phyloP scores from a whole-genome alignment of 2,113 vertebrate genomes.

The Myotis davidii region DNA sequence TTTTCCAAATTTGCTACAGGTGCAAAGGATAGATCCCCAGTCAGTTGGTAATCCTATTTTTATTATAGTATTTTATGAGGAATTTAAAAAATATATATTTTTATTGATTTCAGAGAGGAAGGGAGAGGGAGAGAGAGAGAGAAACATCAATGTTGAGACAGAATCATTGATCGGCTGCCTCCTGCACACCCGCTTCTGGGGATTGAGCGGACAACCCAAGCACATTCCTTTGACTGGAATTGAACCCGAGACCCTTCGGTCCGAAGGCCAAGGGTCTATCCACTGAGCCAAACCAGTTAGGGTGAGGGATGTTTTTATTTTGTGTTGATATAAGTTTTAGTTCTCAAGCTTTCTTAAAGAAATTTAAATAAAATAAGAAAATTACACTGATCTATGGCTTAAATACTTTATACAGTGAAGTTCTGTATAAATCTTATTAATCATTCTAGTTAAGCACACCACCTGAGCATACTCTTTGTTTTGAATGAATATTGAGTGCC shows the following conservation, averaged over 20 bases:
- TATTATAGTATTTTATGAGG: too few relatives aligned
- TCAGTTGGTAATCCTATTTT: neutral
- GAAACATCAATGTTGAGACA: too few relatives aligned
- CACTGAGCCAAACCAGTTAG: too few relatives aligned
- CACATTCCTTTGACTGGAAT: too few relatives aligned
- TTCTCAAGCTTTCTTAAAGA: conserved; percentile 43
- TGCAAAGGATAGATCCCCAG: neutral
- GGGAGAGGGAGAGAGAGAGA: too few relatives aligned
- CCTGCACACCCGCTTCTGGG: too few relatives aligned
- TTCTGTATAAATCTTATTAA: conserved; percentile 11
- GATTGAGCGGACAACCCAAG: too few relatives aligned
- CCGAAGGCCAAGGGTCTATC: too few relatives aligned
- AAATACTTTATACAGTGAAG: conserved; percentile 20
- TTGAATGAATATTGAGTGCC: neutral
- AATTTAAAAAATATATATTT: too few relatives aligned
- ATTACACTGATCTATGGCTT: neutral
- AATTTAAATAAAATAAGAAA: conserved; percentile 41
- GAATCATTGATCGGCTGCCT: too few relatives aligned
- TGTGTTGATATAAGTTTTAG: conserved; percentile 1
- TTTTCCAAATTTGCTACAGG: neutral
- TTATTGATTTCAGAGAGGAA: too few relatives aligned
- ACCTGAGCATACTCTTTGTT: neutral
- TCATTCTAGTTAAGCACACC: neutral
- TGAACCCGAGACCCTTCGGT: too few relatives aligned
- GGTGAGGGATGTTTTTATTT: conserved; percentile 20